Base-by-base conservation (phyloP, 1,140 invertebrate species). In the Pseudomyrmex gracilis region DNA sequence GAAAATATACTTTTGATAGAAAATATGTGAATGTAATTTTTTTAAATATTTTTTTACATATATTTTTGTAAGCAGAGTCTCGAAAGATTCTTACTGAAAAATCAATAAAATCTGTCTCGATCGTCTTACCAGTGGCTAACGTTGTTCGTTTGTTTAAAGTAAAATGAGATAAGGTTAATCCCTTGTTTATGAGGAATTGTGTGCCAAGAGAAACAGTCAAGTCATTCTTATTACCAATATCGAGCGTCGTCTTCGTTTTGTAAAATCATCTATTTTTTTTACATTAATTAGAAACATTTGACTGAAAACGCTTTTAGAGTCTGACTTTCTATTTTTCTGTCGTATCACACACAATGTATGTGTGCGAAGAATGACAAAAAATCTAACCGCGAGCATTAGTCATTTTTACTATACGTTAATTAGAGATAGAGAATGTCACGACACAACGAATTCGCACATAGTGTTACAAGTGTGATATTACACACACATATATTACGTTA, bases 151-250 rank as follows among this genome's bases (percentile, higher is more conserved):
- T 1, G 20, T 47, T 1, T 45, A n/a, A 45, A 60, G 17, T 2
- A 12, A 63, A 45, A 63, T 24, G 57, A 74, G 34, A 34, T 74
- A 74, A 74, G 2, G 15, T 74, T 34, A 63, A 74, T 74, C 57
- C 7, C n/a, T 74, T 63, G 58, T 63, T 74, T 63, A n/a, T 1
- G 4, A 45, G 12, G 7, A 13, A 12, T 4, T 0, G 17, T 2
- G 10, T 5, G 15, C 61, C 9, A 63, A 24, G 63, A 13, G 15
- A 63, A 74, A 63, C 22, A 7, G 63, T 2, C 9, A 49, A 61
- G 15, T 43, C n/a, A 74, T 15, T 61, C 20, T 2, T 43, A 20
- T 24, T 24, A 53, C 12, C 1, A 13, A 61, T 7, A 61, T 22
- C 5, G 34, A 34, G 5, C 34, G 20, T 58, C 4, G 17, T 7